Percentiles rank a stretch among this genome's conserved stretches.
phyloP scores from a whole-genome alignment of 1,140 invertebrate genomes.

The Aphidius ervi region DNA sequence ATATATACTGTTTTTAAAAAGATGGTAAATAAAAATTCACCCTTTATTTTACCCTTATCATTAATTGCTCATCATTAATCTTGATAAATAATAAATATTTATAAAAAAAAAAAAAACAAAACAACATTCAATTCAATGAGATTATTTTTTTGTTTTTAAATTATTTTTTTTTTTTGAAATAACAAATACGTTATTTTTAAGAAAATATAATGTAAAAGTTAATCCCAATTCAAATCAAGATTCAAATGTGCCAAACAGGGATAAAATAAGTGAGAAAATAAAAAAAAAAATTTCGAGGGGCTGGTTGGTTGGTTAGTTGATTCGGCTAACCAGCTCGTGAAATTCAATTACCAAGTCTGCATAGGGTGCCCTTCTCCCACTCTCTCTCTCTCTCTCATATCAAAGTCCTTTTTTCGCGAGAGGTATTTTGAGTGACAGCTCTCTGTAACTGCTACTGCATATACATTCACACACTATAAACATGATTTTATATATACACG shows the following conservation, averaged over 20 bases:
- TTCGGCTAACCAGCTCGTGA: conserved; percentile 53
- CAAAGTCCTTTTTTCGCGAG: conserved; percentile 5
- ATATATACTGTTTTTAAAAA: too few relatives aligned
- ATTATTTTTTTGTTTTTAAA: too few relatives aligned
- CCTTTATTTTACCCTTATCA: too few relatives aligned
- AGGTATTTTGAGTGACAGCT: conserved; percentile 44
- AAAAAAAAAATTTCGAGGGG: conserved; percentile 23
- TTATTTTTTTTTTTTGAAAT: too few relatives aligned
- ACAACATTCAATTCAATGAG: too few relatives aligned
- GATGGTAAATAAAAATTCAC: too few relatives aligned
- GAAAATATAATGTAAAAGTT: too few relatives aligned
- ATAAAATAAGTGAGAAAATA: conserved; percentile 15
- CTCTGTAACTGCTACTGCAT: conserved; percentile 21
- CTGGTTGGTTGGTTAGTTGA: conserved; percentile 38
- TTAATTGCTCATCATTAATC: too few relatives aligned
- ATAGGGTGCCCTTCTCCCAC: conserved; percentile 22
- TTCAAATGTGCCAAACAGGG: conserved; percentile 15
- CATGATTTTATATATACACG: background rate
- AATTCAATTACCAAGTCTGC: conserved; percentile 52
- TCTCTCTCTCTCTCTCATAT: background rate
- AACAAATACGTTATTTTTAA: too few relatives aligned
- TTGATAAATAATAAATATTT: too few relatives aligned
- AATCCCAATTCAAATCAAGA: background rate
- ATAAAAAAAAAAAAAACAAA: too few relatives aligned
- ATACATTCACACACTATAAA: conserved; percentile 1